Evolutionary conservation across 2,797 vertebrate species (phyloP), one percentile per base, ranked within the genome.

Genomic region (Platyrinchus mystaceus): DNA sequence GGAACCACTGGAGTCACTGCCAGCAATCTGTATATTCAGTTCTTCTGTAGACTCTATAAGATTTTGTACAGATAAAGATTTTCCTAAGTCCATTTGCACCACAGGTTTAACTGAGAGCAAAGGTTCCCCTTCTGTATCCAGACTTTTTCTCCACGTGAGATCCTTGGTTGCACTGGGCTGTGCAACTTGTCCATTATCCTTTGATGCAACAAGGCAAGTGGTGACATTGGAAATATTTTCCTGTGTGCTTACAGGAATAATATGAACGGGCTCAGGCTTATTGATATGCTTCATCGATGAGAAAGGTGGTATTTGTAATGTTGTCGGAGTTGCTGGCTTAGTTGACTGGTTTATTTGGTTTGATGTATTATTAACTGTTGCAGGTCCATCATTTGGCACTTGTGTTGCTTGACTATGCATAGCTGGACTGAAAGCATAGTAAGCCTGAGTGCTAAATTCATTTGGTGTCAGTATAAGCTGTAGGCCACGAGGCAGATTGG

Each of bases 1-100:
- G 94, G 98, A 98, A 96, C 98, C 97, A 41, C 98, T 97, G 36
- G 98, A 98, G 73, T 98, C 98, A 94, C 97, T 98, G 94, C 98
- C 98, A 81, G 98, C 96, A 87, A 98, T 94, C 77, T 98, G 98
- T 90, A 97, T 95, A 81, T 97, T 98, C 95, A 98, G 98, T 97
- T 98, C 98, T 92, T 98, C 97, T 34, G 98, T 97, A 28, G 99
- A 98, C 73, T 98, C 98, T 96, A 99, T 98, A 96, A 99, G 98
- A 97, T 99, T 98, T 98, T 99, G 99, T 89, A 98, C 99, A 36
- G 99, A 99, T 95, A 99, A 96, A 59, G 99, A 99, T 97, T 99
- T 99, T 67, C 98, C 98, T 90, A 98, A 96, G 90, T 98, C 98
- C 90, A 97, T 98, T 92, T 98, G 98, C 60, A 88, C 94, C 79